phyloP scores from a whole-genome alignment of 2,888 invertebrate species.

The Lasioglossum morio region DNA sequence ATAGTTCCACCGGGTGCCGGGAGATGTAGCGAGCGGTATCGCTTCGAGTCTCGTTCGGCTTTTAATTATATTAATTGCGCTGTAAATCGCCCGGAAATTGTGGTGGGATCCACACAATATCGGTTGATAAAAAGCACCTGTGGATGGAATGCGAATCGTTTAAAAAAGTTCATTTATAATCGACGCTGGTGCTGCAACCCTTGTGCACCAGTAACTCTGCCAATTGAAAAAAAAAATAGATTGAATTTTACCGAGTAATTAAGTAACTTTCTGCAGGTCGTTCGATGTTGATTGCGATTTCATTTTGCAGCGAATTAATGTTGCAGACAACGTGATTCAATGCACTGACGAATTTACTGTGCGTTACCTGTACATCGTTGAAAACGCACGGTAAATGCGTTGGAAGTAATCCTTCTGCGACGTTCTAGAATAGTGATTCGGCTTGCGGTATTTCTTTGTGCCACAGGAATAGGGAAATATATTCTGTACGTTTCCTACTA shows the following conservation, averaged over 20 bases:
- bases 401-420: neutral
- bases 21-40: constrained; percentile 78
- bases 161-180: neutral
- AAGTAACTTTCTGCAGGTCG: neutral
- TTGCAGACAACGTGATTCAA: neutral
- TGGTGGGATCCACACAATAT: neutral
- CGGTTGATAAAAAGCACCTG: neutral
- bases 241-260: neutral
- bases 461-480: neutral
- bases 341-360: neutral
- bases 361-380: neutral
- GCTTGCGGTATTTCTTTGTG: neutral
- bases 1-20: constrained; percentile 70
- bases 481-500: neutral
- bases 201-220: neutral
- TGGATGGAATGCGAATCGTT: neutral
- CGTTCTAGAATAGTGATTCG: neutral
- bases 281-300: neutral
- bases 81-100: neutral
- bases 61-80: neutral
- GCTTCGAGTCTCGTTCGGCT: constrained; percentile 17
- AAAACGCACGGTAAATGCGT: neutral
- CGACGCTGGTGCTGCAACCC: neutral
- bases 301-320: neutral
- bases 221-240: neutral